Evolutionary conservation across 2,888 invertebrate species (phyloP), one percentile per base, ranked within the genome.

Genomic region (Malthinus flaveolus): DNA sequence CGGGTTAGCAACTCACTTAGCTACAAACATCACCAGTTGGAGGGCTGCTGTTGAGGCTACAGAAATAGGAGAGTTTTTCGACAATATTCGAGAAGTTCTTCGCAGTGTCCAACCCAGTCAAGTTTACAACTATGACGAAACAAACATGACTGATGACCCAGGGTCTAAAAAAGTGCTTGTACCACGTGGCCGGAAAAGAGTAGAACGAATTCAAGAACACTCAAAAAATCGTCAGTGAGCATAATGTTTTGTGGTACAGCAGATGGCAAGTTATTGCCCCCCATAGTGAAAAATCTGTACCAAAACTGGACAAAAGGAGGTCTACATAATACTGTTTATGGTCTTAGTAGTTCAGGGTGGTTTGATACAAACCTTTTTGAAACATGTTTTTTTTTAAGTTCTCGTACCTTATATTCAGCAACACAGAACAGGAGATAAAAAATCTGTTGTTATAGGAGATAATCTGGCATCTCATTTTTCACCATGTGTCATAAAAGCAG

Each of bases 71-170:
- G n/a, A n/a, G n/a, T n/a, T n/a, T n/a, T n/a, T n/a, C n/a, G n/a
- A n/a, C n/a, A 12, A 9, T n/a, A n/a, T n/a, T n/a, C n/a, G n/a
- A n/a, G n/a, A n/a, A n/a, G n/a, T n/a, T n/a, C n/a, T n/a, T n/a
- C n/a, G n/a, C n/a, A n/a, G n/a, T n/a, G n/a, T n/a, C n/a, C n/a
- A n/a, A n/a, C n/a, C n/a, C n/a, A 3, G 5, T 5, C 7, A 47
- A 33, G 15, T 47, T 32, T 53, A 51, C 32, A 77, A 78, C 53
- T 77, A 73, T 65, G 74, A 76, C 58, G 73, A 75, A 58, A 75
- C 73, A 1, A 74, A 73, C 51, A 59, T 78, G 3, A 59, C 67
- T 7, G 75, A 77, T 58, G 73, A 78, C 48, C 73, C 75, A 37
- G 75, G 73, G 1, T 58, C 63, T 12, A 67, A 67, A 58, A 73